Evolutionary conservation across 1,140 invertebrate genomes (phyloP), one percentile per base, ranked within the genome.

Genomic region (Anadara kagoshimensis): DNA sequence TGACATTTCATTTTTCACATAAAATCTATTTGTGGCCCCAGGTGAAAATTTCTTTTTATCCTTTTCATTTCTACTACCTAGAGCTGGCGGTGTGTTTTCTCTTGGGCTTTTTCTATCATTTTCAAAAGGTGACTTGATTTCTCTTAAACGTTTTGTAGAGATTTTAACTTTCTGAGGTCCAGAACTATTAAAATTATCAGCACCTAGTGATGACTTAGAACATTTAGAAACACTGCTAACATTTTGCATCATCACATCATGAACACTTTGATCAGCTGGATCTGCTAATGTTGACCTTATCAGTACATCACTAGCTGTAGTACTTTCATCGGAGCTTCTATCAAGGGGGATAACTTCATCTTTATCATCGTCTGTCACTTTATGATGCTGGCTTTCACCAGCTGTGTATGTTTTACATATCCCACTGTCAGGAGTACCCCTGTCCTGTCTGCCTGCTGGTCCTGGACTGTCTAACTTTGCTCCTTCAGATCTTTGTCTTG

Each of bases 221-320:
- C 75, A 82, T 54, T 82, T 79, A 14, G 80, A 80, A n/a, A 69
- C 64, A 49, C 71, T 76, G n/a, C 47, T 49, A 14, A 11, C 14
- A 18, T 49, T 49, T 49, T 14, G 14, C 0, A 57, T 63, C 59
- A 65, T 67, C 47, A 45, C 61, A 58, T 45, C 51, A 44, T 74
- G 67, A 43, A 47, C 63, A 51, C 69, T 75, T 69, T 73, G 72
- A 22, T 80, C 78, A 20, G 36, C 26, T n/a, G 67, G 69, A 24
- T 75, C 75, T 44, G 65, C 65, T 43, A 78, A 36, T 12, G 83
- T 85, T 41, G 81, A 83, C 20, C 49, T 67, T 41, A 85, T 83
- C 1, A 83, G 63, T 43, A 85, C 78, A 73, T 85, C 80, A 78
- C 81, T 85, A 14, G 82, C 82, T 59, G 83, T 82, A 11, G 83